Percentiles rank a stretch among this genome's conserved stretches.
These are phyloP conservation scores for Teleopsis dalmanni DNA, from an alignment of 1,140 invertebrate genomes.

Conservation along the genomic window DNA sequence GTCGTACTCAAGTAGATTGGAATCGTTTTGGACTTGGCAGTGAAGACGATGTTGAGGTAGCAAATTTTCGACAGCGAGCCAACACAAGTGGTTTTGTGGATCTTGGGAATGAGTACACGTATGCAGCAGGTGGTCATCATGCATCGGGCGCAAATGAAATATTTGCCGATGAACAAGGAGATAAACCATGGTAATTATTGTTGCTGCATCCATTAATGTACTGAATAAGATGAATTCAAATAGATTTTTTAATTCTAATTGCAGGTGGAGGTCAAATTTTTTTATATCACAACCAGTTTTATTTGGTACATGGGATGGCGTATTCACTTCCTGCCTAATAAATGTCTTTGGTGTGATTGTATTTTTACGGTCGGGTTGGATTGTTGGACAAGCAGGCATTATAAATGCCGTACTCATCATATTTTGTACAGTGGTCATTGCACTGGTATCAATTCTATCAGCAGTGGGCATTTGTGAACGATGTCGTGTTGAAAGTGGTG, in stretches of 20 bases:
- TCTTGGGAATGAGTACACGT: conserved; percentile 63
- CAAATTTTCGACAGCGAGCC: conserved; percentile 44
- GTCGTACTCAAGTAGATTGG: conserved; percentile 23
- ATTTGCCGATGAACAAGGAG: conserved; percentile 76
- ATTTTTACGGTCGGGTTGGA: conserved; percentile 92
- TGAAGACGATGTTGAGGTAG: conserved; percentile 33
- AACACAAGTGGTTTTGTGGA: conserved; percentile 61
- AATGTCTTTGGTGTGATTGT: conserved; percentile 97
- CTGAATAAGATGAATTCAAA: background rate
- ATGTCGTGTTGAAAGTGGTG: conserved; percentile 88
- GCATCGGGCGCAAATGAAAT: conserved; percentile 79
- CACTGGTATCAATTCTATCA: conserved; percentile 82
- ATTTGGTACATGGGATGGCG: conserved; percentile 97
- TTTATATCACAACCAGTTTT: conserved; percentile 88
- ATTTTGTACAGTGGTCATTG: conserved; percentile 75
- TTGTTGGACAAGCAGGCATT: conserved; percentile 90
- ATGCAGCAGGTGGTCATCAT: conserved; percentile 69
- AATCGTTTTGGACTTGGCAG: conserved; percentile 24
- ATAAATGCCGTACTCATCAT: conserved; percentile 81
- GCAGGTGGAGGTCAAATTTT: conserved; percentile 89
- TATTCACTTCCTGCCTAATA: conserved; percentile 74
- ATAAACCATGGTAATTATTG: conserved; percentile 39
- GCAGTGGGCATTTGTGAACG: conserved; percentile 93
- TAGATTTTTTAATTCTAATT: conserved; percentile 13
- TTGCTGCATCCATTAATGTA: background rate